Conservation (phyloP, 2,113 vertebrate species). For the Erpornis zantholeuca region DNA sequence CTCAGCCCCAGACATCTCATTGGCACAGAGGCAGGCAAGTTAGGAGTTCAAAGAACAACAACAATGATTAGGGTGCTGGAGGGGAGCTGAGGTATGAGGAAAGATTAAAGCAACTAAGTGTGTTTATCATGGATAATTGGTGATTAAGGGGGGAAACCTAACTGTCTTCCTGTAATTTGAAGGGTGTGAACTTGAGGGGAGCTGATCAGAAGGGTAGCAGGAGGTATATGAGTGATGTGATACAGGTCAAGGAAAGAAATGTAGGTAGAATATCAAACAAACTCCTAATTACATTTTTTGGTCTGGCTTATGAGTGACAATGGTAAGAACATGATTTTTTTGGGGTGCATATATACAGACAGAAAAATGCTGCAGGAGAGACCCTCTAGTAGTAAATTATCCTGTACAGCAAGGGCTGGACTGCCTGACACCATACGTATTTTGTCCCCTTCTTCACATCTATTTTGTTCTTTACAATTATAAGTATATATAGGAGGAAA, state of each 20-base stretch:
- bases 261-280: background rate
- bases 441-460: background rate
- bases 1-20: background rate
- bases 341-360: background rate
- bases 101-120: slow-evolving; percentile 13
- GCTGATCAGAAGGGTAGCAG: background rate
- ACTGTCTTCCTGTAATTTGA: background rate
- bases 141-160: background rate
- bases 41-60: background rate
- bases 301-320: background rate
- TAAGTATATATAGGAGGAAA: background rate
- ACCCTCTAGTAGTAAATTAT: background rate
- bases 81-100: background rate
- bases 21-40: background rate
- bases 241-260: background rate
- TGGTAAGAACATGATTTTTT: background rate
- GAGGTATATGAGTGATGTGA: background rate
- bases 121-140: background rate
- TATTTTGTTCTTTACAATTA: background rate
- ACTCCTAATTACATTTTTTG: background rate
- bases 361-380: background rate
- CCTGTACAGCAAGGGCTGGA: background rate
- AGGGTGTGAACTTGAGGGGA: background rate
- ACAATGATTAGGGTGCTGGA: background rate
- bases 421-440: background rate